Evolutionary conservation across 2,797 vertebrate species (phyloP).

Genomic region (Sebastes steindachneri): DNA sequence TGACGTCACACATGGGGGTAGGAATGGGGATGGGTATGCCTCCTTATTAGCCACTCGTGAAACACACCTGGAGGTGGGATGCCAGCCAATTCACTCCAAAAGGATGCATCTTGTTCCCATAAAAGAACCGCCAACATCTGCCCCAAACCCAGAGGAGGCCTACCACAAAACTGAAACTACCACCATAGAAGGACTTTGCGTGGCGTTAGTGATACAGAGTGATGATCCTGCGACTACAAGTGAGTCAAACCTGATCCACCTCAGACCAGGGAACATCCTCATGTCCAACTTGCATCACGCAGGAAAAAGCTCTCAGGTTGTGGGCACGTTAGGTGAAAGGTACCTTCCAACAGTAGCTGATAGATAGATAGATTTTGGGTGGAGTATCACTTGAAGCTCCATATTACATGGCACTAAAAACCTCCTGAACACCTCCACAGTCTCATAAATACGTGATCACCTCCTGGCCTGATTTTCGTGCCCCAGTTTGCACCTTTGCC

Average conservation of each 20-base stretch:
- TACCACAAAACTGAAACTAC: not conserved
- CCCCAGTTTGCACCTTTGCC: slow-evolving; percentile 12
- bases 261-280: not conserved
- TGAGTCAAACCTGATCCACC: not conserved
- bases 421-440: slow-evolving; percentile 18
- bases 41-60: not conserved
- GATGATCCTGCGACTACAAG: not conserved
- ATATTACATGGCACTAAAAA: slow-evolving; percentile 17
- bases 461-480: slow-evolving; percentile 6
- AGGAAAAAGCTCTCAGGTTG: not conserved
- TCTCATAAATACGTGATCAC: slow-evolving; percentile 7
- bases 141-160: not conserved
- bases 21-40: not conserved
- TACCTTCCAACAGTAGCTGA: not conserved
- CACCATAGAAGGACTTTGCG: not conserved
- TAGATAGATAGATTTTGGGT: not conserved
- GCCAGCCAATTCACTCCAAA: not conserved
- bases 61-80: not conserved
- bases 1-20: not conserved
- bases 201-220: not conserved
- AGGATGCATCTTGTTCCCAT: not conserved
- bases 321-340: not conserved
- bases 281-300: not conserved
- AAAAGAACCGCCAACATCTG: not conserved
- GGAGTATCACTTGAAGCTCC: slow-evolving; percentile 28